Base-by-base conservation (phyloP, 1,140 invertebrate species). In the Lerema accius region DNA sequence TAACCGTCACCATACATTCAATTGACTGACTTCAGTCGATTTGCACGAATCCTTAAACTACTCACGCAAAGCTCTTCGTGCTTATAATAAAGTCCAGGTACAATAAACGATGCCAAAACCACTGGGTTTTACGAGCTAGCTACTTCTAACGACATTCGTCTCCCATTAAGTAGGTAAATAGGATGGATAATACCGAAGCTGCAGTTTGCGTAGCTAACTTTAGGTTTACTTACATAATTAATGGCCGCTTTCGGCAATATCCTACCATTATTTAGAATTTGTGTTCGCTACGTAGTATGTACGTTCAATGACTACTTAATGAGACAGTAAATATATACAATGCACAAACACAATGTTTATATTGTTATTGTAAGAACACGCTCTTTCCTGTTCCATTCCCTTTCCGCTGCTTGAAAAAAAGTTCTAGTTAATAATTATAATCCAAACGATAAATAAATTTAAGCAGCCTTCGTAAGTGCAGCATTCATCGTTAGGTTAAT, bases 111-210 rank as follows among this genome's bases (percentile, higher is more conserved):
- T 32, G 26, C 53, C 42, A 58, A 66, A 67, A 81, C 78, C 75
- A 69, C 66, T 65, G 72, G 71, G 76, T 82, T 84, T 86, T 82
- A 84, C 79, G 79, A 82, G 75, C 80, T 85, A 72, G 79, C 74
- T 75, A 87, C 77, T 80, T 76, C 78, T 82, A 88, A 86, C 80
- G 82, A 84, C 76, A 81, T 84, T 82, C 78, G 71, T 86, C 83
- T 83, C 68, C 76, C 85, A 84, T 82, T 88, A 86, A 86, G 74
- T 83, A 81, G 78, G 76, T 73, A 84, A 83, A 88, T 86, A 83
- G 75, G 76, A 79, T 77, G 76, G 80, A 80, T 88, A 88, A 84
- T 86, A 73, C 79, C 66, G 67, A 62, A 80, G 71, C 69, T 73
- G 72, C 76, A 78, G 69, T 84, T 84, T 80, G 78, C 76, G 79